A percentile compares a stretch with the other conserved stretches of the same genome.
These are phyloP conservation scores for Esox masquinongy DNA, from an alignment of 2,797 vertebrate species.

Conservation along the genomic window DNA sequence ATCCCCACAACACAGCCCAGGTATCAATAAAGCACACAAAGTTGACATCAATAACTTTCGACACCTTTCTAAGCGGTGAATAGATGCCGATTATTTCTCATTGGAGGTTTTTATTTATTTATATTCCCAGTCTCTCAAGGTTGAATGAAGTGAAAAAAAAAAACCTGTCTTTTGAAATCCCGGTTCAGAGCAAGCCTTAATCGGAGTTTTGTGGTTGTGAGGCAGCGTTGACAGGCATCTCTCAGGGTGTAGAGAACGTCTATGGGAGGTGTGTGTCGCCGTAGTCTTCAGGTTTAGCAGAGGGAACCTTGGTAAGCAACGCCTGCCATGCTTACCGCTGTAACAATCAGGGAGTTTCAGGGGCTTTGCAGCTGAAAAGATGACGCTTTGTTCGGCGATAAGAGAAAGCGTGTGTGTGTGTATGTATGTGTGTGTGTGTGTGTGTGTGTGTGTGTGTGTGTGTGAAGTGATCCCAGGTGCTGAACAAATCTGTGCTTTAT, in stretches of 20 bases:
- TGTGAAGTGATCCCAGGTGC: slow-evolving; percentile 67
- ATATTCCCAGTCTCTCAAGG: slow-evolving; percentile 44
- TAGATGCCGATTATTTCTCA: slow-evolving; percentile 74
- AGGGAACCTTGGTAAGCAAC: slow-evolving; percentile 50
- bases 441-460: background rate
- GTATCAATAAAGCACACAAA: slow-evolving; percentile 59
- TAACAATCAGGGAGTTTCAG: slow-evolving; percentile 68
- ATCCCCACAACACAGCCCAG: slow-evolving; percentile 54
- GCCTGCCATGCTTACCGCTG: slow-evolving; percentile 66
- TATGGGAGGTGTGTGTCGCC: slow-evolving; percentile 12
- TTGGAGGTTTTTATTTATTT: slow-evolving; percentile 51
- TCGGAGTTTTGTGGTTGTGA: slow-evolving; percentile 71
- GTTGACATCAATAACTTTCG: slow-evolving; percentile 69
- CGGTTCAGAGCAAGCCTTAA: slow-evolving; percentile 64
- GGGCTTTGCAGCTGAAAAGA: slow-evolving; percentile 55
- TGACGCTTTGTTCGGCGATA: slow-evolving; percentile 66
- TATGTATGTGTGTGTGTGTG: slow-evolving; percentile 6
- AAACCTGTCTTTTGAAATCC: slow-evolving; percentile 59
- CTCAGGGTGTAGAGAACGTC: slow-evolving; percentile 31
- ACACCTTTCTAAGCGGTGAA: slow-evolving; percentile 66
- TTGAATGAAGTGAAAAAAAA: slow-evolving; percentile 48
- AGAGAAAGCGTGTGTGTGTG: slow-evolving; percentile 36
- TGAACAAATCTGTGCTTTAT: slow-evolving; percentile 77
- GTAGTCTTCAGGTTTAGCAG: slow-evolving; percentile 70
- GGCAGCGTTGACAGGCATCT: slow-evolving; percentile 71